phyloP scores from a whole-genome alignment of 2,888 invertebrate species.

The Hirtodrosophila trivittata region DNA sequence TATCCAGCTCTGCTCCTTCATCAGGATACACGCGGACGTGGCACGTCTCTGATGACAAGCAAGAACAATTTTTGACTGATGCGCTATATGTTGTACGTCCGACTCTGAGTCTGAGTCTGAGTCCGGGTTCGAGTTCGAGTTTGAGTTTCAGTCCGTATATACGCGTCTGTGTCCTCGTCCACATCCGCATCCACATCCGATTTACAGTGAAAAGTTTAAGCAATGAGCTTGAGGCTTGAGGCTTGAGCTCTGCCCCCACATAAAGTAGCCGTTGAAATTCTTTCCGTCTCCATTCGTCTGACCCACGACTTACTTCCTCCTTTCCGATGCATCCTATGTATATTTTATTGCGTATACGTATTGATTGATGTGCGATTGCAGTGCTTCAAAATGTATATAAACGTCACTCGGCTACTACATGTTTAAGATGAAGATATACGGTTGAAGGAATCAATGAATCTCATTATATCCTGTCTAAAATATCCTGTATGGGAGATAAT shows the following conservation, averaged over 20 bases:
- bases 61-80: constrained; percentile 77
- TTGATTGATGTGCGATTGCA: constrained; percentile 66
- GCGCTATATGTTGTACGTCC: constrained; percentile 66
- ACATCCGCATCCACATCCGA: constrained; percentile 36
- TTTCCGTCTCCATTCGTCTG: constrained; percentile 10
- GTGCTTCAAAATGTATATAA: constrained; percentile 24
- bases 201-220: constrained; percentile 53
- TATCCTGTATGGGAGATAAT: no score
- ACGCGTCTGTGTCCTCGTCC: neutral
- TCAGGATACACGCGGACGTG: constrained; percentile 50
- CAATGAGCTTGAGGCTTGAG: constrained; percentile 57
- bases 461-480: neutral
- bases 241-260: constrained; percentile 51
- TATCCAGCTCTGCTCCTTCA: constrained; percentile 28
- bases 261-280: constrained; percentile 33
- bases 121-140: constrained; percentile 28
- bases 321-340: constrained; percentile 52
- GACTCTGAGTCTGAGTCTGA: constrained; percentile 13
- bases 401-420: constrained; percentile 4
- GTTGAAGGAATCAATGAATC: constrained; percentile 4
- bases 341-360: constrained; percentile 67
- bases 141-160: constrained; percentile 9
- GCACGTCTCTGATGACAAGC: constrained; percentile 75
- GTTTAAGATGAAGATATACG: neutral
- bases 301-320: constrained; percentile 4